Percentiles rank a stretch among this genome's conserved stretches.
phyloP scores from a whole-genome alignment of 2,888 invertebrate genomes.

The Polietes domitor region DNA sequence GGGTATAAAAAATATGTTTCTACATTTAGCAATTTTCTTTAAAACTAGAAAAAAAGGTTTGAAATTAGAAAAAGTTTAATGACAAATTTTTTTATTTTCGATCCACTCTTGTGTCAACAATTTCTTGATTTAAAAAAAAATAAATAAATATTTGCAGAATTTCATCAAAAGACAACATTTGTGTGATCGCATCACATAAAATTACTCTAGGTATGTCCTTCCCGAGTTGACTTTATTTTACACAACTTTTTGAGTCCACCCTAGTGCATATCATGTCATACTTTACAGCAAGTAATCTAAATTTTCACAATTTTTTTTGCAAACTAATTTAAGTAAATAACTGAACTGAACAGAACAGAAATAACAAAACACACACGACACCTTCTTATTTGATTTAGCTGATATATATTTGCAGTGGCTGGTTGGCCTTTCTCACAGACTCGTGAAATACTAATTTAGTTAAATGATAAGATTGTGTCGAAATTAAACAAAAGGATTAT shows the following conservation, averaged over 20 bases:
- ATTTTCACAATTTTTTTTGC: not conserved
- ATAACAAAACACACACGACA: slow-evolving; percentile 14
- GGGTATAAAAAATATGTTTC: too few species aligned
- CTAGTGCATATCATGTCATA: not conserved
- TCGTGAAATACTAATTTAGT: slow-evolving; percentile 12
- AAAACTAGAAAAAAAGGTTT: too few species aligned
- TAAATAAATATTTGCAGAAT: too few species aligned
- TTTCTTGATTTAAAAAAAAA: too few species aligned
- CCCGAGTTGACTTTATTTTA: too few species aligned
- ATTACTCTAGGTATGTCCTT: not conserved
- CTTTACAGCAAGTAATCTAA: not conserved
- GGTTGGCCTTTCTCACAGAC: slow-evolving; percentile 10
- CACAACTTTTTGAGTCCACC: too few species aligned
- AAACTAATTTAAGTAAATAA: slow-evolving; percentile 12
- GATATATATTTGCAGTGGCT: not conserved
- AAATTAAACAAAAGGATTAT: slow-evolving; percentile 49
- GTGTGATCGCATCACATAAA: too few species aligned
- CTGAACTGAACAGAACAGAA: not conserved
- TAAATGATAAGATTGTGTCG: slow-evolving; percentile 58
- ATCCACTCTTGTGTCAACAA: too few species aligned
- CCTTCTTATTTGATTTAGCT: slow-evolving; percentile 37
- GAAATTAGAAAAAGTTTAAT: too few species aligned
- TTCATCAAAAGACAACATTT: too few species aligned
- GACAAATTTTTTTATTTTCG: too few species aligned
- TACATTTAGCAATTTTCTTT: too few species aligned